Conservation (phyloP, 2,888 invertebrate species). For the Tachina fera region DNA sequence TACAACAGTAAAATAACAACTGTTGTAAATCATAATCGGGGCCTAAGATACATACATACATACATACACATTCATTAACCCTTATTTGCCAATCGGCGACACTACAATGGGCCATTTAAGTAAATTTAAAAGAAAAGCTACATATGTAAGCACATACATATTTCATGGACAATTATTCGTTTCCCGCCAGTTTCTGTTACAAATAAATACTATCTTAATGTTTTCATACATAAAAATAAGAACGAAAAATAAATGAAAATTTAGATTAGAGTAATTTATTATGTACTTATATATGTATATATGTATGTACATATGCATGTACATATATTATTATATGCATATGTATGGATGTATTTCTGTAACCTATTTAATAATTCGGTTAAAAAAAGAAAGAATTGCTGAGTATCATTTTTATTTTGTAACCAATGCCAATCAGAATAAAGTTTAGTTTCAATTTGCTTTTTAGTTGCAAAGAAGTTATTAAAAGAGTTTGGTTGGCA, state of each 20-base stretch:
- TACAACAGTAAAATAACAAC: too few species aligned
- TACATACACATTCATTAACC: too few species aligned
- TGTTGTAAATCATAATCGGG: too few species aligned
- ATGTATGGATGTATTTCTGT: slow-evolving; percentile 32
- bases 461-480: slow-evolving; percentile 25
- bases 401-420: slow-evolving; percentile 11
- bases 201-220: too few species aligned
- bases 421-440: slow-evolving; percentile 31
- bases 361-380: slow-evolving; percentile 46
- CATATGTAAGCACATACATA: too few species aligned
- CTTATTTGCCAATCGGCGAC: too few species aligned
- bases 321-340: neutral
- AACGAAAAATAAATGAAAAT: neutral
- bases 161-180: too few species aligned
- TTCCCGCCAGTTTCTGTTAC: too few species aligned
- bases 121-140: too few species aligned
- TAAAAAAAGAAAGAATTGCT: slow-evolving; percentile 33
- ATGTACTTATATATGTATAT: too few species aligned
- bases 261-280: neutral
- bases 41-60: too few species aligned
- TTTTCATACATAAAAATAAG: neutral
- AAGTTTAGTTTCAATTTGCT: slow-evolving; percentile 1
- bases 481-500: slow-evolving; percentile 26
- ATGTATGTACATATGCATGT: neutral
- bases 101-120: too few species aligned